These are phyloP conservation scores for Tricholauxania praeusta DNA, from an alignment of 2,888 invertebrate genomes.

Conservation along the genomic window DNA sequence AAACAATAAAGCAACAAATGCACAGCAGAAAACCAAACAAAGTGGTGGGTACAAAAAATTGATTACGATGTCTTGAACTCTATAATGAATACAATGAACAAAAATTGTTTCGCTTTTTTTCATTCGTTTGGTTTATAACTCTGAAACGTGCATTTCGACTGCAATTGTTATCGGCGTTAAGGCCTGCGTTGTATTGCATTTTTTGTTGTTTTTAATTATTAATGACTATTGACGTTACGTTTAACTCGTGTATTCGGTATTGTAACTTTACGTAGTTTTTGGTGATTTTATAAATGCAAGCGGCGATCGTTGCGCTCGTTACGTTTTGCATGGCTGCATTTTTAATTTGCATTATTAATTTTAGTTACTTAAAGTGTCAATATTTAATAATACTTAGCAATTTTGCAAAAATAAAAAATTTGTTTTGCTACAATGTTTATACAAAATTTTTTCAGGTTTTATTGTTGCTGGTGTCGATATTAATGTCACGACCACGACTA, in stretches of 20 bases:
- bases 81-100: background rate
- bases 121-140: too few relatives aligned
- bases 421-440: background rate
- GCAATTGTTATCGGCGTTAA: slow-evolving; percentile 20
- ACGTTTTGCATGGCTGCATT: slow-evolving; percentile 11
- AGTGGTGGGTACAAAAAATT: background rate
- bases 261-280: too few relatives aligned
- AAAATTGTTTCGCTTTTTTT: background rate
- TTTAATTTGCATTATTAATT: slow-evolving; percentile 28
- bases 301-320: too few relatives aligned
- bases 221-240: background rate
- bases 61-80: slow-evolving; percentile 2
- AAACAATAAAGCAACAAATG: background rate
- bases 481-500: slow-evolving; percentile 8
- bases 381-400: slow-evolving; percentile 24
- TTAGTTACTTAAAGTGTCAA: slow-evolving; percentile 16
- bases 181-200: background rate
- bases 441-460: background rate
- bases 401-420: background rate
- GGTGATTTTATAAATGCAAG: too few relatives aligned
- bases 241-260: too few relatives aligned
- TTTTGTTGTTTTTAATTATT: slow-evolving; percentile 1
- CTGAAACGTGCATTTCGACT: slow-evolving; percentile 21
- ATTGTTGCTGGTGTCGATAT: background rate
- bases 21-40: too few relatives aligned